These are phyloP conservation scores for Acronicta psi DNA, from an alignment of 2,888 invertebrate genomes.

Conservation along the genomic window DNA sequence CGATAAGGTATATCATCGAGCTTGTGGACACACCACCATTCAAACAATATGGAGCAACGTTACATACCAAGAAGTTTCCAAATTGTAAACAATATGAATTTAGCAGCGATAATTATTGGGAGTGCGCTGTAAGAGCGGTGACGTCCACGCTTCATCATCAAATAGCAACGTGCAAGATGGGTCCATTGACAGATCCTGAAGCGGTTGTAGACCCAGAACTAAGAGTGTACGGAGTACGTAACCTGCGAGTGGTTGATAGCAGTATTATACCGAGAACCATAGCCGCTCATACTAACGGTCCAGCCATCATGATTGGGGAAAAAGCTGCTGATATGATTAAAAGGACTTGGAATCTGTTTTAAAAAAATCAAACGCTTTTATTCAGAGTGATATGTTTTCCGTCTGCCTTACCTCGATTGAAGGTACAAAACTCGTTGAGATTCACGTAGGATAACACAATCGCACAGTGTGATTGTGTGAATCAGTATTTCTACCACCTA, in stretches of 20 bases:
- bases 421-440: constrained; percentile 5
- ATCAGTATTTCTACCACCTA: constrained; percentile 1
- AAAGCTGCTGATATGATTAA: constrained; percentile 91
- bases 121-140: constrained; percentile 89
- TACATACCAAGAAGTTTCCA: constrained; percentile 87
- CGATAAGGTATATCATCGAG: constrained; percentile 87
- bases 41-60: constrained; percentile 88
- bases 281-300: constrained; percentile 91
- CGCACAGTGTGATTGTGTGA: constrained; percentile 7
- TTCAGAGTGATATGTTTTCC: constrained; percentile 2
- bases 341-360: constrained; percentile 78
- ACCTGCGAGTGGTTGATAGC: constrained; percentile 91
- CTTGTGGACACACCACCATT: constrained; percentile 89
- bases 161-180: constrained; percentile 92
- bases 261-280: constrained; percentile 91
- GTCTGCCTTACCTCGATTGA: constrained; percentile 10
- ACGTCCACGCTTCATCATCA: constrained; percentile 92
- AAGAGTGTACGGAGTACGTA: constrained; percentile 89
- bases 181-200: constrained; percentile 86
- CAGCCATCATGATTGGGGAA: constrained; percentile 92
- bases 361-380: constrained; percentile 27
- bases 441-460: neutral
- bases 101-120: constrained; percentile 91
- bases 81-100: constrained; percentile 87
- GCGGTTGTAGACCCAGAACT: constrained; percentile 91